Conservation (phyloP, 2,888 invertebrate species). For the Lordiphosa fenestrarum region DNA sequence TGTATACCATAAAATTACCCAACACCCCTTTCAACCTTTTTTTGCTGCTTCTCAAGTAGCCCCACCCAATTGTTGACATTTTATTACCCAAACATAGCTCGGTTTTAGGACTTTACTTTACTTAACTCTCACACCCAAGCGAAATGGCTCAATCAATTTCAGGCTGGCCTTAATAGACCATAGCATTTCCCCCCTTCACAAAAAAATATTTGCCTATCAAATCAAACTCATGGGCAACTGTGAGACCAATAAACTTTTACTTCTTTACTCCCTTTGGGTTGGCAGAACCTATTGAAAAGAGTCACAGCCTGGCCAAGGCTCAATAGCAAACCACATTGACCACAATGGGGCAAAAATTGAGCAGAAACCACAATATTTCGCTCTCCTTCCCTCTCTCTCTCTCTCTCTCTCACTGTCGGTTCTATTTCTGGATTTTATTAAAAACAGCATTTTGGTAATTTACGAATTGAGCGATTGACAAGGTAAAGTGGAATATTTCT, state of each 20-base stretch:
- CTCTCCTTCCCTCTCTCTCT: neutral
- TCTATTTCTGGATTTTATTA: conserved; percentile 20
- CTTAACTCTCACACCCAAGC: neutral
- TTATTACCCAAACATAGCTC: conserved; percentile 1
- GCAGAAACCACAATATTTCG: conserved; percentile 32
- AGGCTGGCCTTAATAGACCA: neutral
- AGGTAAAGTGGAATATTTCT: neutral
- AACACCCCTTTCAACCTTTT: neutral
- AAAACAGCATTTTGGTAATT: conserved; percentile 4
- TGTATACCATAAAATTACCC: neutral
- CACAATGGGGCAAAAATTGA: conserved; percentile 41
- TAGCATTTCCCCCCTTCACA: conserved; percentile 10
- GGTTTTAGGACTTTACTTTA: conserved; percentile 4
- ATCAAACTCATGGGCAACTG: conserved; percentile 11
- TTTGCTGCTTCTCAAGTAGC: neutral
- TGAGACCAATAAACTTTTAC: conserved; percentile 30
- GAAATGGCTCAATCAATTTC: conserved; percentile 9
- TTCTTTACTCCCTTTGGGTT: conserved; percentile 1
- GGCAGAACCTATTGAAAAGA: conserved; percentile 14
- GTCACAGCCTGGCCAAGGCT: conserved; percentile 7
- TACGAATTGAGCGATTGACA: conserved; percentile 24
- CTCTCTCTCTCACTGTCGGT: conserved; percentile 8
- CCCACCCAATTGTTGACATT: conserved; percentile 16
- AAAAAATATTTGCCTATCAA: conserved; percentile 27
- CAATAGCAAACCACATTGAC: conserved; percentile 37